phyloP scores from a whole-genome alignment of 2,797 vertebrate species.

The Glossophaga mutica region DNA sequence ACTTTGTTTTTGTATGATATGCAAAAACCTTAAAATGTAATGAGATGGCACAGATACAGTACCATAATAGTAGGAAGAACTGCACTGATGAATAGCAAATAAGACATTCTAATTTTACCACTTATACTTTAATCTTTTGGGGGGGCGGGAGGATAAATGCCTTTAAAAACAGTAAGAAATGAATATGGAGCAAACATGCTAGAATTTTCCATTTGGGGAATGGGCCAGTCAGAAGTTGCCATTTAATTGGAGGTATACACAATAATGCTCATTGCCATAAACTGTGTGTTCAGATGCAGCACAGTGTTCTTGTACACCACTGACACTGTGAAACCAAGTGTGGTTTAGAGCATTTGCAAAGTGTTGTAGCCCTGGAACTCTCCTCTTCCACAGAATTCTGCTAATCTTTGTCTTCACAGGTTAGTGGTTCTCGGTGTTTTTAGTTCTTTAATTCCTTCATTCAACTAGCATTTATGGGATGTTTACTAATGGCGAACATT shows the following conservation, averaged over 20 bases:
- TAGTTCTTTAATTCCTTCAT: not conserved
- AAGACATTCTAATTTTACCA: conserved; percentile 6
- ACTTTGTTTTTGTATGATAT: not conserved
- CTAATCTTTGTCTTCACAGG: not conserved
- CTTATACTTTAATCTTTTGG: not conserved
- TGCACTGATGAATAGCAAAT: not conserved
- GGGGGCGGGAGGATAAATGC: not conserved
- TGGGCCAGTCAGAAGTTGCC: not conserved
- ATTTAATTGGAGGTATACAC: not conserved
- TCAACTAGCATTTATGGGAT: not conserved
- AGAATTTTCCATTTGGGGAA: not conserved
- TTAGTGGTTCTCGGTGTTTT: not conserved
- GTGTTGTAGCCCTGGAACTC: not conserved
- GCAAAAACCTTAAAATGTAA: conserved; percentile 13
- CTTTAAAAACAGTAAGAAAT: not conserved
- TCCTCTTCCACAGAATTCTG: not conserved
- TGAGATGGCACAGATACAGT: not conserved
- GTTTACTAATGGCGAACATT: not conserved
- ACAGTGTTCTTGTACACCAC: not conserved
- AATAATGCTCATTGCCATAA: not conserved
- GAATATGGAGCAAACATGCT: not conserved
- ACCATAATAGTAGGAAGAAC: not conserved
- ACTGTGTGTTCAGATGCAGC: not conserved
- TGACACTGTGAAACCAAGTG: not conserved
- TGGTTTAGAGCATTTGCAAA: not conserved